Conservation (phyloP, 2,113 vertebrate genomes). For the Phrynosoma blainvillii region DNA sequence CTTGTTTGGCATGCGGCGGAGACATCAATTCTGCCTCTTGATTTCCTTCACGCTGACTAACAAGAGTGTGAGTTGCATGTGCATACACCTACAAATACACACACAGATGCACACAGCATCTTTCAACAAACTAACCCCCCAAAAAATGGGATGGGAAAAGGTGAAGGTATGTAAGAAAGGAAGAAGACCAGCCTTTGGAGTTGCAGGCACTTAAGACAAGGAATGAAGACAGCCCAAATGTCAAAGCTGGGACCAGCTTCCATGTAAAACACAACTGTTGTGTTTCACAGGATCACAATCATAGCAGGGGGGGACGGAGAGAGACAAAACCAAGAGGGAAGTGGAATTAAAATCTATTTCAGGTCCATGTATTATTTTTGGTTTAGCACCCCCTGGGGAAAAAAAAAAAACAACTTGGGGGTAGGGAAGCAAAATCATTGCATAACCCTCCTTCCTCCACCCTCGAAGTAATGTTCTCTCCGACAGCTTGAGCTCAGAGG, state of each 20-base stretch:
- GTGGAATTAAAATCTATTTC: not conserved
- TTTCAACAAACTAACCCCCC: not conserved
- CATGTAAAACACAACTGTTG: no score
- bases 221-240: no score
- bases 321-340: no score
- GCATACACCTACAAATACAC: no score
- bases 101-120: not conserved
- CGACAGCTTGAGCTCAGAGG: slow-evolving; percentile 75
- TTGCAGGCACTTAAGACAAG: no score
- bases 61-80: not conserved
- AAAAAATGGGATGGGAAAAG: not conserved
- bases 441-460: slow-evolving; percentile 51
- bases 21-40: not conserved
- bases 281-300: no score
- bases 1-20: not conserved
- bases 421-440: slow-evolving; percentile 27
- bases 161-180: not conserved
- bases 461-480: slow-evolving; percentile 75
- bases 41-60: not conserved
- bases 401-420: not conserved
- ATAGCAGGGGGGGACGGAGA: no score
- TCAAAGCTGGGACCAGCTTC: no score
- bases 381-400: not conserved
- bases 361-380: not conserved
- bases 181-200: not conserved